Conservation (phyloP, 2,888 invertebrate species). For the Limenitis camilla region DNA sequence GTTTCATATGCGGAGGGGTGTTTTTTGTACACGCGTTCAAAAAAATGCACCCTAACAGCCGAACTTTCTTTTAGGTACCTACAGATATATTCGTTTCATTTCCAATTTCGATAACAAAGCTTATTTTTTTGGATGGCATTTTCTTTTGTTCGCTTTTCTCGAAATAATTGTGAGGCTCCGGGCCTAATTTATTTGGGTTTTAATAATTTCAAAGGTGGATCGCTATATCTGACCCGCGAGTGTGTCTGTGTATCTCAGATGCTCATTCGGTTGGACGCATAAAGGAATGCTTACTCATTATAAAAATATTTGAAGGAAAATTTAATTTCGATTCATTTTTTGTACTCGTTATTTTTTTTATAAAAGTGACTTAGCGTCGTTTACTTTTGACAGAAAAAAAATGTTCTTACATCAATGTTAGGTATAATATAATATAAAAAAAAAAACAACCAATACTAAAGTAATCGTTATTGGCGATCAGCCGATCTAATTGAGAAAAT, state of each 20-base stretch:
- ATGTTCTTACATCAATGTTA: no score
- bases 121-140: constrained; percentile 50
- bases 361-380: no score
- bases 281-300: constrained; percentile 15
- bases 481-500: no score
- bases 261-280: constrained; percentile 42
- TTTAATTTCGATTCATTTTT: constrained; percentile 5
- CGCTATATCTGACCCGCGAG: constrained; percentile 35
- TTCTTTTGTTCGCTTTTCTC: constrained; percentile 46
- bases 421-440: no score
- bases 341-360: no score
- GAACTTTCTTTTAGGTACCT: constrained; percentile 63
- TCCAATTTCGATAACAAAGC: constrained; percentile 74
- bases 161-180: constrained; percentile 53
- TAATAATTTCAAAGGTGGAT: constrained; percentile 36
- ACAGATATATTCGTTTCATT: constrained; percentile 57
- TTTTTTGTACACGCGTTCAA: constrained; percentile 61
- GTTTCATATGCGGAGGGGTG: constrained; percentile 67
- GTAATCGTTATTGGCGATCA: no score
- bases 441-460: no score
- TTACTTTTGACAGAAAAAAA: no score
- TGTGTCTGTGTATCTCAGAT: constrained; percentile 34
- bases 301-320: constrained; percentile 1
- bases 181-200: constrained; percentile 51
- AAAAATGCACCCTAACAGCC: constrained; percentile 61